Evolutionary conservation across 2,113 vertebrate genomes (phyloP), one percentile per base, ranked within the genome.

Genomic region (Calyptommatus sinebrachiatus): DNA sequence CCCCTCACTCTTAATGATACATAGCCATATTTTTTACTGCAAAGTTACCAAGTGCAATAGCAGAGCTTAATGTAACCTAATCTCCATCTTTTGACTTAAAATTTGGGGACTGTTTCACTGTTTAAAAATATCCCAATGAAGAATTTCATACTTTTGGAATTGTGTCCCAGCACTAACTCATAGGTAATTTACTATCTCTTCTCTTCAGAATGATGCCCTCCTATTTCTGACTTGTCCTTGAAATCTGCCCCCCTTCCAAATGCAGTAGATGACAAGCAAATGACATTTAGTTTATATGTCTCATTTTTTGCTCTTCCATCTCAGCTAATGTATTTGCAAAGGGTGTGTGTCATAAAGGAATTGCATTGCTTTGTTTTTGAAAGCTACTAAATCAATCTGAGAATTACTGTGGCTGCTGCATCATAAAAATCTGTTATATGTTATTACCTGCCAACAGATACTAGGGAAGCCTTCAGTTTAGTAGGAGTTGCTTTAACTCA

Each of bases 101-200:
- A 65, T 76, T 29, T 31, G 16, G 73, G 63, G 79, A 57, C 50
- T 50, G 8, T 26, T 84, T 41, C 21, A 73, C 53, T 24, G 7
- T 62, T 78, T 63, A 11, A 26, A 20, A 78, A 74, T 29, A 61
- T 79, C 74, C 73, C 75, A 67, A 18, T 68, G 78, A 29, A 87
- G 77, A 53, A 45, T 88, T 79, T 86, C 69, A 62, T 53, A 0
- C 73, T 85, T 10, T 72, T 0, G 7, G 28, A 73, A 61, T 53
- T 79, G 60, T 60, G 46, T 69, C 79, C 71, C 0, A 1, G 70
- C 0, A 20, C 67, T 84, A 83, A 50, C 41, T 65, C 60, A 26
- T 9, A 50, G 24, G 48, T 85, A 71, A 81, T 88, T 89, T 82
- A 85, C 85, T 79, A 80, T 22, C n/a, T 86, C 7, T 79, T 85